phyloP scores from a whole-genome alignment of 1,140 invertebrate genomes.

The Cotesia chilonis region DNA sequence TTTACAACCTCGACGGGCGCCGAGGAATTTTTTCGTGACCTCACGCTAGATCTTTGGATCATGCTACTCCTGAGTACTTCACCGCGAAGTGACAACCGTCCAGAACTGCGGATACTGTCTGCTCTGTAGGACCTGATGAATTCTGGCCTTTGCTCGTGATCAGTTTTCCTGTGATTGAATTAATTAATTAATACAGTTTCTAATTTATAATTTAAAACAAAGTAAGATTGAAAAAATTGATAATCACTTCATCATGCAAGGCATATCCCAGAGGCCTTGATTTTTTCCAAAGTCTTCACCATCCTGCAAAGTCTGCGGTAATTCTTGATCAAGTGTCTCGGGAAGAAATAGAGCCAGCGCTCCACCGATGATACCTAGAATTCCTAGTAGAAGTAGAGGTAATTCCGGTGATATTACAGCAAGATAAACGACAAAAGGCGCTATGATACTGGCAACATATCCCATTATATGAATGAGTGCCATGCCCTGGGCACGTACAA shows the following conservation, averaged over 20 bases:
- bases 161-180: constrained; percentile 47
- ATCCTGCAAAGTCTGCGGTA: constrained; percentile 84
- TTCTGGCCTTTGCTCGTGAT: constrained; percentile 47
- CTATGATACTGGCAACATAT: constrained; percentile 82
- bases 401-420: constrained; percentile 74
- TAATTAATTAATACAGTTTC: not conserved
- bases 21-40: constrained; percentile 45
- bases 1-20: constrained; percentile 43
- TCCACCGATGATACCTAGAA: constrained; percentile 77
- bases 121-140: constrained; percentile 55
- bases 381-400: constrained; percentile 79
- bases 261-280: constrained; percentile 81
- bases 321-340: constrained; percentile 82
- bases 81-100: constrained; percentile 71
- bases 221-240: constrained; percentile 1
- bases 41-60: constrained; percentile 66
- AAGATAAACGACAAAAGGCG: constrained; percentile 85
- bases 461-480: constrained; percentile 87
- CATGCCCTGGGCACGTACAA: constrained; percentile 84
- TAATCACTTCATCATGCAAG: constrained; percentile 73
- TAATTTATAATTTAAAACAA: not conserved
- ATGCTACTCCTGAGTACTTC: constrained; percentile 73
- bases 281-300: constrained; percentile 85
- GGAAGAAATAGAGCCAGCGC: constrained; percentile 78
- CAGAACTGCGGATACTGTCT: constrained; percentile 61